phyloP scores from a whole-genome alignment of 2,113 vertebrate species.

The Ameiurus melas region DNA sequence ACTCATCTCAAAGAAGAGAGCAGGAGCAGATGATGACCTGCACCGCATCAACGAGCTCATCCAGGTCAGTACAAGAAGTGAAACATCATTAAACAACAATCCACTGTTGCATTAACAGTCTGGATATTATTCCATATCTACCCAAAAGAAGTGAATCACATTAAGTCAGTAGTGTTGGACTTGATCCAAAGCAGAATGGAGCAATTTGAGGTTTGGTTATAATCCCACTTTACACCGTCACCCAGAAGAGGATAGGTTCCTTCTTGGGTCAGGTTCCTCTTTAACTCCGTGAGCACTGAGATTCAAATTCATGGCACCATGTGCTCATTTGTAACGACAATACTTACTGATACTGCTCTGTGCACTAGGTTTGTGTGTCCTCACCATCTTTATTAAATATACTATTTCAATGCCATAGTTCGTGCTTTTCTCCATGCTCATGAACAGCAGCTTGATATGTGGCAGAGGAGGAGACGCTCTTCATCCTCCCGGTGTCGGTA shows the following conservation, averaged over 20 bases:
- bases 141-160: neutral
- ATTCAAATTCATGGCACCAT: neutral
- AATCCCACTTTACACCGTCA: neutral
- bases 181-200: neutral
- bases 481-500: neutral
- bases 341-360: neutral
- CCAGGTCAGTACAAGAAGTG: slow-evolving; percentile 77
- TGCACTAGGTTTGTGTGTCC: neutral
- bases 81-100: neutral
- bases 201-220: neutral
- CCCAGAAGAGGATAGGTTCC: neutral
- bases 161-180: neutral
- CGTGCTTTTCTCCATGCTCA: neutral
- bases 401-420: neutral
- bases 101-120: neutral
- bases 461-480: neutral
- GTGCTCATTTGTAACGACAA: neutral
- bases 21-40: slow-evolving; percentile 88
- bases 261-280: neutral
- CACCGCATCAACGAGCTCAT: slow-evolving; percentile 97
- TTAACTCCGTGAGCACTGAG: neutral
- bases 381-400: neutral
- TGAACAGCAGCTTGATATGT: neutral
- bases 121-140: neutral
- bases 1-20: slow-evolving; percentile 97